Percentiles rank a stretch among this genome's conserved stretches.
Conservation (phyloP, 2,888 invertebrate genomes). For the Patella ulyssiponensis region DNA sequence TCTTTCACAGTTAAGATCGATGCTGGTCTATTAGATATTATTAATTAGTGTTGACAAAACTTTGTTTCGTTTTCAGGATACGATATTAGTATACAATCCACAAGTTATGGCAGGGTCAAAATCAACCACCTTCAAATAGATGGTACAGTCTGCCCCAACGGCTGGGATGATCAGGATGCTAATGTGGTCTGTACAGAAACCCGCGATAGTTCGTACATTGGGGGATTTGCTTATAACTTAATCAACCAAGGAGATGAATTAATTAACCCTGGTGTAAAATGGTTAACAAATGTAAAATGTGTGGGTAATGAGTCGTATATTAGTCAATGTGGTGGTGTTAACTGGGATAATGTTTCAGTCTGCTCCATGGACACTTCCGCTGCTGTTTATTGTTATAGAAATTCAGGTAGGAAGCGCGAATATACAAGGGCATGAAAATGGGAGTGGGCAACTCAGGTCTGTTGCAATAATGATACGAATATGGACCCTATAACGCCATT, state of each 20-base stretch:
- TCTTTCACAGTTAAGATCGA: too few relatives aligned
- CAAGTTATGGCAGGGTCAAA: not conserved
- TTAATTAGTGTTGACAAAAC: too few relatives aligned
- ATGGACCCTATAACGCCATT: too few relatives aligned
- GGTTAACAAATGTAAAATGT: constrained; percentile 6
- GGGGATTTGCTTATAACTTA: constrained; percentile 35
- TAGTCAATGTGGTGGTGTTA: not conserved
- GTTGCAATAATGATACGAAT: too few relatives aligned
- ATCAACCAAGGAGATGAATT: constrained; percentile 8
- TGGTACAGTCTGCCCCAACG: not conserved
- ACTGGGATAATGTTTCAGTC: not conserved
- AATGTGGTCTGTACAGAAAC: not conserved
- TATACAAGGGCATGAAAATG: too few relatives aligned
- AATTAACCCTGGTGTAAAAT: not conserved
- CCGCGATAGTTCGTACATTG: not conserved
- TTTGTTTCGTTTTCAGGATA: too few relatives aligned
- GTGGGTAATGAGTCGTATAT: not conserved
- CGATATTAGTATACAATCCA: too few relatives aligned
- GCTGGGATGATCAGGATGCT: not conserved
- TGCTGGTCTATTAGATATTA: too few relatives aligned
- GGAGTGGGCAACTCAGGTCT: too few relatives aligned
- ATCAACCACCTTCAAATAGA: not conserved
- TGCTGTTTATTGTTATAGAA: constrained; percentile 1
- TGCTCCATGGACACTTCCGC: not conserved
- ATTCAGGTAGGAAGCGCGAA: not conserved